These are phyloP conservation scores for Zaprionus obscuricornis DNA, from an alignment of 2,888 invertebrate species.

Conservation along the genomic window DNA sequence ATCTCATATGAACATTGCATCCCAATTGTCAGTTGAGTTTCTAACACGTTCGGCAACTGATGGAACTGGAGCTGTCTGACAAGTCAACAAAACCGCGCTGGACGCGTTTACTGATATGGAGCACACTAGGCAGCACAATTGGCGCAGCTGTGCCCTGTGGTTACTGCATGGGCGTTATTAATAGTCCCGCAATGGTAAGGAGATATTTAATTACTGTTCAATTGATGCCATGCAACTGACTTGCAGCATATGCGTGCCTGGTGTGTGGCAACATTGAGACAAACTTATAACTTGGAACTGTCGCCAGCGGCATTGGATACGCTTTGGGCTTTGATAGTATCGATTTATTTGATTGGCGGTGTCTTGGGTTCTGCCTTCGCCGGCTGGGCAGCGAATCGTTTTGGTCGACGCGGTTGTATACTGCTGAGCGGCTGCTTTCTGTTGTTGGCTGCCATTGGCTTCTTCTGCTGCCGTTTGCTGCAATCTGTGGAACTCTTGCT, in stretches of 20 bases:
- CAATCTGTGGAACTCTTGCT: slow-evolving; percentile 91
- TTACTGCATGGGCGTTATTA: slow-evolving; percentile 92
- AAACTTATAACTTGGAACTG: slow-evolving; percentile 85
- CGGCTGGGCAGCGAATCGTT: slow-evolving; percentile 88
- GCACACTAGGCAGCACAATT: slow-evolving; percentile 49
- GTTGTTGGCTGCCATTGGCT: slow-evolving; percentile 83
- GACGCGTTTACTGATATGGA: slow-evolving; percentile 47
- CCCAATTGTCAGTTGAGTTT: not conserved
- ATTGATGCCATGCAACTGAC: too few relatives aligned
- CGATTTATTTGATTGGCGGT: slow-evolving; percentile 94
- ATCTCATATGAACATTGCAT: slow-evolving; percentile 18
- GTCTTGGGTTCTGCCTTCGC: slow-evolving; percentile 92
- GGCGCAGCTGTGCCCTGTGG: slow-evolving; percentile 91
- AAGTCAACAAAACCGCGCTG: slow-evolving; percentile 10
- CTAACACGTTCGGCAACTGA: not conserved
- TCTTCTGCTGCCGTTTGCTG: slow-evolving; percentile 87
- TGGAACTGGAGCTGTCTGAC: not conserved
- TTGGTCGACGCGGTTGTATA: slow-evolving; percentile 84
- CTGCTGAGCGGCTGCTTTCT: slow-evolving; percentile 44
- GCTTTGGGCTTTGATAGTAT: slow-evolving; percentile 92
- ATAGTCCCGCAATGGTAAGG: slow-evolving; percentile 90
- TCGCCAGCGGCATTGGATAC: slow-evolving; percentile 84
- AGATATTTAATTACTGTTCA: too few relatives aligned
- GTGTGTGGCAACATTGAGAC: slow-evolving; percentile 87
- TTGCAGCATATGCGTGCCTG: slow-evolving; percentile 86